Evolutionary conservation across 2,797 vertebrate genomes (phyloP).

Genomic region (Pipistrellus nathusii): DNA sequence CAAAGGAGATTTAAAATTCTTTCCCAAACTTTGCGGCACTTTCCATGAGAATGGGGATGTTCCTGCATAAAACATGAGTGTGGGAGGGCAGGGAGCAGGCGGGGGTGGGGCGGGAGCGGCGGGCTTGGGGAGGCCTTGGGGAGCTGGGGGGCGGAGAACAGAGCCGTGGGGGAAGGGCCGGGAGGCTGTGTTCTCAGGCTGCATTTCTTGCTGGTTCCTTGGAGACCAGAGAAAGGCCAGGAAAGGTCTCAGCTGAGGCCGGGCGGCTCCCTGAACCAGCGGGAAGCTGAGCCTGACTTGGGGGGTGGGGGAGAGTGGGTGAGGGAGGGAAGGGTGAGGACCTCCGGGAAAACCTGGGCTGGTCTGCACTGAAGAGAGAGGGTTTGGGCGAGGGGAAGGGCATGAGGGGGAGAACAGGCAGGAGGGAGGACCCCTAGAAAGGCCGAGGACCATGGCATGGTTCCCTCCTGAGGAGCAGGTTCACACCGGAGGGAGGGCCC

Average conservation of each 20-base stretch:
- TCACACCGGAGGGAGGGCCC: not conserved
- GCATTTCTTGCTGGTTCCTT: constrained; percentile 86
- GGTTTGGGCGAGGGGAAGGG: constrained; percentile 61
- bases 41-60: constrained; percentile 84
- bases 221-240: constrained; percentile 85
- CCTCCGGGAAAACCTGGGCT: constrained; percentile 79
- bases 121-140: constrained; percentile 13
- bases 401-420: constrained; percentile 48
- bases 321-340: constrained; percentile 74
- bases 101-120: constrained; percentile 18
- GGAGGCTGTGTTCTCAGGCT: constrained; percentile 80
- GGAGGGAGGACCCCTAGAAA: not conserved
- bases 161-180: constrained; percentile 76
- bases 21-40: constrained; percentile 80
- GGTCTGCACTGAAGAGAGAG: constrained; percentile 74
- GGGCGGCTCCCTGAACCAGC: constrained; percentile 77
- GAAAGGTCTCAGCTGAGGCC: constrained; percentile 83
- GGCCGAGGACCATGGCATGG: not conserved
- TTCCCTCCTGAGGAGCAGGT: not conserved
- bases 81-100: constrained; percentile 53
- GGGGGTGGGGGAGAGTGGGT: constrained; percentile 61
- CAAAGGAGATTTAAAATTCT: constrained; percentile 77
- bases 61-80: constrained; percentile 87
- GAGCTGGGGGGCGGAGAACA: not conserved
- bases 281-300: constrained; percentile 73